A percentile compares a stretch with the other conserved stretches of the same genome.
Conservation (phyloP, 2,113 vertebrate species). For the Strix aluco region DNA sequence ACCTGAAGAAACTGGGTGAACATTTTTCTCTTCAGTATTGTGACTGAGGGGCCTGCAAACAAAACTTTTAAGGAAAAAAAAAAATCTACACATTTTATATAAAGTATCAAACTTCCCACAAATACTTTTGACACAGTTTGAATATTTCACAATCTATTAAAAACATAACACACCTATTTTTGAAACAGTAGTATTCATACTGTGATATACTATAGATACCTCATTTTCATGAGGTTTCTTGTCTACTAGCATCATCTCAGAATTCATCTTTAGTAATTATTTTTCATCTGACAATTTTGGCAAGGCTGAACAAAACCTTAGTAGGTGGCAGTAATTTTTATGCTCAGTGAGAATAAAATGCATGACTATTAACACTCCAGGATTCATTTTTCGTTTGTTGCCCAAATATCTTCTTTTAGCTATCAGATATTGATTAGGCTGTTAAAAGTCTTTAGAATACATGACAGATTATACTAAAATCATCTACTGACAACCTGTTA, state of each 20-base stretch:
- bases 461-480: background rate
- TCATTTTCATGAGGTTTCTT: background rate
- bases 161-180: background rate
- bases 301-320: background rate
- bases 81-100: background rate
- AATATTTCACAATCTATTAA: background rate
- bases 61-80: background rate
- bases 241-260: background rate
- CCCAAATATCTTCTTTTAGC: background rate
- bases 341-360: background rate
- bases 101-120: background rate
- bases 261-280: background rate
- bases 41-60: conserved; percentile 30
- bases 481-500: background rate
- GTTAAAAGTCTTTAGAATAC: background rate
- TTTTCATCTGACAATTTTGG: background rate
- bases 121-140: background rate
- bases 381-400: background rate
- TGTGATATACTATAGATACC: background rate
- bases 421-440: background rate
- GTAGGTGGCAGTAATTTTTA: background rate
- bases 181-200: background rate
- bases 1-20: background rate
- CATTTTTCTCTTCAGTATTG: background rate
- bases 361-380: background rate